Conservation (phyloP, 2,888 invertebrate species). For the Molanna angustata region DNA sequence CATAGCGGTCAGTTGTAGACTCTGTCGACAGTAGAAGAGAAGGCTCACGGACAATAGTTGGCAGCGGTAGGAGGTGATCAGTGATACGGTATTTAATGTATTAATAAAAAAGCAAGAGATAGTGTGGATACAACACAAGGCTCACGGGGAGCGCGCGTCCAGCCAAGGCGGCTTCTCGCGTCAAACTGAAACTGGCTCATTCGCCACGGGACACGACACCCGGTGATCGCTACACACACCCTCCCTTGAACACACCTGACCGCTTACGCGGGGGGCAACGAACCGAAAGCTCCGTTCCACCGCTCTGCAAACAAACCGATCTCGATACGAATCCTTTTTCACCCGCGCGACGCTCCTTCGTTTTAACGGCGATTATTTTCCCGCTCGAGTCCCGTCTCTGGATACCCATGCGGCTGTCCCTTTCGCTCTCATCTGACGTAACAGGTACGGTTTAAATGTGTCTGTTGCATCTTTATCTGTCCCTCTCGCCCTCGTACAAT, state of each 20-base stretch:
- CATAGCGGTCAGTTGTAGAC: not conserved
- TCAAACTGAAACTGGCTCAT: slow-evolving; percentile 27
- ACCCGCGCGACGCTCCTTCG: too few relatives aligned
- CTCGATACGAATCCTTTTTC: too few relatives aligned
- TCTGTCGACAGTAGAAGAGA: not conserved
- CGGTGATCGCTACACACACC: slow-evolving; percentile 24
- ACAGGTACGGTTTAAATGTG: slow-evolving; percentile 28
- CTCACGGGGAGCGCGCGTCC: slow-evolving; percentile 32
- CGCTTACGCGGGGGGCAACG: not conserved
- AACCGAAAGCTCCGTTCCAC: not conserved
- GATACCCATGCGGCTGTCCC: slow-evolving; percentile 15
- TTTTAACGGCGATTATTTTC: too few relatives aligned
- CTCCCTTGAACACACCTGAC: slow-evolving; percentile 16
- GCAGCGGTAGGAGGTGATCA: slow-evolving; percentile 11
- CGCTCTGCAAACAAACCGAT: not conserved
- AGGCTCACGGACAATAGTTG: not conserved
- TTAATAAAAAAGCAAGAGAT: slow-evolving; percentile 28
- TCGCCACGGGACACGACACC: slow-evolving; percentile 15
- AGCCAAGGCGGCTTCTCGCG: slow-evolving; percentile 33
- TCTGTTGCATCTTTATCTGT: slow-evolving; percentile 16
- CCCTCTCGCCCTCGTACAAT: slow-evolving; percentile 9
- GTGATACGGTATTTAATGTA: slow-evolving; percentile 19
- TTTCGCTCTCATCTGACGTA: slow-evolving; percentile 26
- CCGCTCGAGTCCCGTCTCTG: slow-evolving; percentile 1
- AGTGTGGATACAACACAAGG: slow-evolving; percentile 26